Percentiles rank a stretch among this genome's conserved stretches.
phyloP scores from a whole-genome alignment of 1,140 invertebrate genomes.

The Limonius californicus region DNA sequence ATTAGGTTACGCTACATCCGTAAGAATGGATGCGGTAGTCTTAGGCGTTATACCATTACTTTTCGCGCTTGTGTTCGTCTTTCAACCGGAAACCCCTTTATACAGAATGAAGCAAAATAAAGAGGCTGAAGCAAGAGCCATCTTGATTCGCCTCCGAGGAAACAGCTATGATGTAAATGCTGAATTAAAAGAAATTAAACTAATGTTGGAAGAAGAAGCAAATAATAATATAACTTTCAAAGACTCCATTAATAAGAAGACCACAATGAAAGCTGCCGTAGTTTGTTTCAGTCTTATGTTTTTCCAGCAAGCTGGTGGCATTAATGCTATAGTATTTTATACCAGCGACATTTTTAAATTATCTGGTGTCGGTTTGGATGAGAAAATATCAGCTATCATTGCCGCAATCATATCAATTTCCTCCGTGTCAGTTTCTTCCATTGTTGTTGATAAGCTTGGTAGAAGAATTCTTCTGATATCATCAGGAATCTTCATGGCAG shows the following conservation, averaged over 20 bases:
- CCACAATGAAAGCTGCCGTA: conserved; percentile 59
- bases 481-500: no score
- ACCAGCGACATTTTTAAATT: no score
- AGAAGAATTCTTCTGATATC: no score
- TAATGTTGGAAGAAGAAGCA: conserved; percentile 49
- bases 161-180: conserved; percentile 58
- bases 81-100: conserved; percentile 66
- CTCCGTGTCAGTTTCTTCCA: no score
- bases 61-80: conserved; percentile 55
- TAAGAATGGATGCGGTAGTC: conserved; percentile 54
- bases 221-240: conserved; percentile 42
- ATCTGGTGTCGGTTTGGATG: no score
- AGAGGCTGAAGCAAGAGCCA: conserved; percentile 59
- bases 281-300: conserved; percentile 74
- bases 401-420: no score
- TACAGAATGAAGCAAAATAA: conserved; percentile 55
- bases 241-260: conserved; percentile 48
- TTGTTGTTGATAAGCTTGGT: no score
- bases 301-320: no score
- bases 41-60: conserved; percentile 58
- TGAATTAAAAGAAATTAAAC: conserved; percentile 54
- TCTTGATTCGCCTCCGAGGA: conserved; percentile 66
- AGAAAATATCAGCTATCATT: no score
- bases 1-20: conserved; percentile 49
- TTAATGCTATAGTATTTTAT: conserved; percentile 82